Percentiles rank a stretch among this genome's conserved stretches.
These are phyloP conservation scores for Daubentonia madagascariensis DNA, from an alignment of 2,113 vertebrate species.

Conservation along the genomic window DNA sequence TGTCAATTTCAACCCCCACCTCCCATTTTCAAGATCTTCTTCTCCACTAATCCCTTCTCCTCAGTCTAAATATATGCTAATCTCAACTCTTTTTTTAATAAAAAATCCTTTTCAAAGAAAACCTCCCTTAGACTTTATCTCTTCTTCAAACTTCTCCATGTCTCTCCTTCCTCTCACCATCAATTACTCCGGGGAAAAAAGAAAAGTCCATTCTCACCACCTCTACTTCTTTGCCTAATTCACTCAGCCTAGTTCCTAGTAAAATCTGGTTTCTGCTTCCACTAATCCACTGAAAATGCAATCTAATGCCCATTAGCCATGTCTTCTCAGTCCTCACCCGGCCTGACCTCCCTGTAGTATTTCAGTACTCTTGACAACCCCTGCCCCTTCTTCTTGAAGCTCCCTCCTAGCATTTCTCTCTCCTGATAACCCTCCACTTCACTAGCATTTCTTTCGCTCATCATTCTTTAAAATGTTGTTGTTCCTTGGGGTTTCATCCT, in stretches of 20 bases:
- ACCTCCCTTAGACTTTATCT: background rate
- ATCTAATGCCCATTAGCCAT: background rate
- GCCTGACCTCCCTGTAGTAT: background rate
- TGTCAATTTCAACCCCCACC: background rate
- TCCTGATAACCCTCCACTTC: background rate
- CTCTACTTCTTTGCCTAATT: constrained; percentile 7
- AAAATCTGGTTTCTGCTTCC: constrained; percentile 28
- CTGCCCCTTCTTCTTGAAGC: background rate
- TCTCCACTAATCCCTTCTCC: background rate
- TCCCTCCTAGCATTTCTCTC: background rate
- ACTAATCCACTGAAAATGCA: background rate
- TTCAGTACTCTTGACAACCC: background rate
- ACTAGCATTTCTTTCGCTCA: background rate
- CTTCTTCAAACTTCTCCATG: background rate
- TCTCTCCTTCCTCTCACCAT: constrained; percentile 8
- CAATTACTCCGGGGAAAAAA: background rate
- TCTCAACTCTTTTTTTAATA: background rate
- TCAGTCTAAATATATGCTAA: constrained; percentile 36
- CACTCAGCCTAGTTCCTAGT: background rate
- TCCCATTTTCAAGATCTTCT: background rate
- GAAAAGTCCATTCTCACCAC: background rate
- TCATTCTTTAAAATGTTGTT: background rate
- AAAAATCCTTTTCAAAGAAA: constrained; percentile 11
- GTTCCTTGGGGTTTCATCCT: background rate
- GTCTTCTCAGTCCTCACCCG: background rate